Evolutionary conservation across 2,888 invertebrate species (phyloP), one percentile per base, ranked within the genome.

Genomic region (Seira musarum): DNA sequence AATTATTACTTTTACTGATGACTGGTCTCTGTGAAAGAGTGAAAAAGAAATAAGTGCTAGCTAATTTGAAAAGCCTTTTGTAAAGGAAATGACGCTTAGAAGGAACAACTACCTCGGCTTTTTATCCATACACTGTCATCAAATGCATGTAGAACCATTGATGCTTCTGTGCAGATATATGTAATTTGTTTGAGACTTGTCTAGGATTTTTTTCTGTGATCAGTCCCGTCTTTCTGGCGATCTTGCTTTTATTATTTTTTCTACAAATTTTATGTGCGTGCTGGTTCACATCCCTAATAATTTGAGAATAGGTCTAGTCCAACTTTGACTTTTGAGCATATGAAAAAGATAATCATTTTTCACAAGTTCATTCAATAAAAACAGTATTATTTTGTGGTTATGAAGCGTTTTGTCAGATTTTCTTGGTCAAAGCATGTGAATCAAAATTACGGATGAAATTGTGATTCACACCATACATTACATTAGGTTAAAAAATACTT

Each of bases 301-400:
- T n/a, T n/a, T n/a, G n/a, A n/a, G n/a, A n/a, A n/a, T n/a, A n/a
- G n/a, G n/a, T n/a, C n/a, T n/a, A n/a, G n/a, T n/a, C n/a, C n/a
- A n/a, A n/a, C 70, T 64, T 22, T 57, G n/a, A 57, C 6, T 57
- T n/a, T 6, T 15, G 57, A 17, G 24, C 61, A 63, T 35, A 75
- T 60, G 75, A 68, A 75, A 66, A 25, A 49, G 49, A 64, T 76
- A 76, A 76, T 61, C 76, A 76, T 69, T 76, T 76, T 76, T 76
- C 76, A 76, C 75, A 25, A 68, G 60, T 61, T 64, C 46, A 19
- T 57, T 24, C 25, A 13, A 22, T 63, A 46, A 70, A 25, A 57
- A 71, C 8, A 19, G n/a, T 74, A 24, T 74, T 66, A 74, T 74
- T 74, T 66, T 66, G 40, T 40, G 13, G 40, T 40, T 40, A 8